Evolutionary conservation across 1,140 invertebrate species (phyloP).

Genomic region (Neelides sp.): DNA sequence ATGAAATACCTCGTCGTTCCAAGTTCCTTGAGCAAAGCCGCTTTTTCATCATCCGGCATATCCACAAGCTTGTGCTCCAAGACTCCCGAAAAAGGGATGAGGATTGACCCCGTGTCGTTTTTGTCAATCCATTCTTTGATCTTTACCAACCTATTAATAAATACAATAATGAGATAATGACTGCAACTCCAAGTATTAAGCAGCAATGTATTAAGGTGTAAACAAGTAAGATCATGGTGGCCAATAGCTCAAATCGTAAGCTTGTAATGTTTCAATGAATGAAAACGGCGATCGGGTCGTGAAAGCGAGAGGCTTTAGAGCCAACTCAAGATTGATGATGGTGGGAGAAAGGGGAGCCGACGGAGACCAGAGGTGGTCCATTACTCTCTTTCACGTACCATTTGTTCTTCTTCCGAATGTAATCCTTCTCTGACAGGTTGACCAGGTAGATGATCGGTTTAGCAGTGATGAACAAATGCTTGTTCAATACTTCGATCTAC

Average conservation of each 20-base stretch:
- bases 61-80: slow-evolving; percentile 79
- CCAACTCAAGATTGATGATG: too few species aligned
- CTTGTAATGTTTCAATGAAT: too few species aligned
- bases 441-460: slow-evolving; percentile 97
- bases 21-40: slow-evolving; percentile 64
- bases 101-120: slow-evolving; percentile 80
- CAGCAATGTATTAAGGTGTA: too few species aligned
- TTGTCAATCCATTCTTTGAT: slow-evolving; percentile 99
- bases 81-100: slow-evolving; percentile 90
- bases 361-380: too few species aligned
- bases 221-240: too few species aligned
- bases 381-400: slow-evolving; percentile 69
- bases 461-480: slow-evolving; percentile 92
- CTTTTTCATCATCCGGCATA: slow-evolving; percentile 64
- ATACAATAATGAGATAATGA: slow-evolving; percentile 7
- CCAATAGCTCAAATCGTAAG: too few species aligned
- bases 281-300: too few species aligned
- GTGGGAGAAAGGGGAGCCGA: too few species aligned
- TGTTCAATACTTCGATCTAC: slow-evolving; percentile 93
- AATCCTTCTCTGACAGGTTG: slow-evolving; percentile 96
- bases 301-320: too few species aligned
- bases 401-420: slow-evolving; percentile 97
- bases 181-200: not conserved
- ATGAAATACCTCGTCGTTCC: slow-evolving; percentile 57
- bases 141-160: slow-evolving; percentile 70